Base-by-base conservation (phyloP, 1,140 invertebrate species). In the Habropoda laboriosa region DNA sequence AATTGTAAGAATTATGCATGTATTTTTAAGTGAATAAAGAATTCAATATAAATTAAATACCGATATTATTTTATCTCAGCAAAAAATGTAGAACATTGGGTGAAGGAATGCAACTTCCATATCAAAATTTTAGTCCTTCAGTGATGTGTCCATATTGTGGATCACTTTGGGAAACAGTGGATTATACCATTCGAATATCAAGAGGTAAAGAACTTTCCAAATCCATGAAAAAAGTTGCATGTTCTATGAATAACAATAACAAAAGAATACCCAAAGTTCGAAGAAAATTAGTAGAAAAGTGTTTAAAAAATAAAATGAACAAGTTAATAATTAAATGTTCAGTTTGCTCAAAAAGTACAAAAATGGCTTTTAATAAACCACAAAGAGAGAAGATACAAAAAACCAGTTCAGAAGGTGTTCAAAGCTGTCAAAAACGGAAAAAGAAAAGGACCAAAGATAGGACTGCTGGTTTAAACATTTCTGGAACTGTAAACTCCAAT, bases 111-210 rank as follows among this genome's bases (percentile, higher is more conserved):
- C 79, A 87, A 47, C 61, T 90, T 58, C 85, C 90, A n/a, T 82
- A 90, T 45, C 64, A 88, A 78, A 75, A 80, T 77, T 92, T 92
- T 86, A 88, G 88, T 2, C 68, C 83, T 1, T 83, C 82, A 21
- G 71, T 74, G 5, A 90, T 92, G 87, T 93, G 92, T 76, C 76
- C 75, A n/a, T 71, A 90, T 79, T 93, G 92, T 66, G 91, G 91
- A 58, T 80, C 87, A 32, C 76, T 92, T 40, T 93, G 91, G 91
- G 82, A 38, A 13, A 86, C 86, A 30, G 71, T 81, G 38, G 77
- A 89, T 79, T 61, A 82, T 70, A 87, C 75, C 64, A 78, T 88
- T 57, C 86, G 88, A 71, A 79, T 93, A 74, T 16, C 55, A 60
- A 63, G 71, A 55, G 85, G 85, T 32, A 92, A 77, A 85, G 51